A percentile compares a stretch with the other conserved stretches of the same genome.
Evolutionary conservation across 2,797 vertebrate genomes (phyloP).

Genomic region (Lagocephalus sceleratus): DNA sequence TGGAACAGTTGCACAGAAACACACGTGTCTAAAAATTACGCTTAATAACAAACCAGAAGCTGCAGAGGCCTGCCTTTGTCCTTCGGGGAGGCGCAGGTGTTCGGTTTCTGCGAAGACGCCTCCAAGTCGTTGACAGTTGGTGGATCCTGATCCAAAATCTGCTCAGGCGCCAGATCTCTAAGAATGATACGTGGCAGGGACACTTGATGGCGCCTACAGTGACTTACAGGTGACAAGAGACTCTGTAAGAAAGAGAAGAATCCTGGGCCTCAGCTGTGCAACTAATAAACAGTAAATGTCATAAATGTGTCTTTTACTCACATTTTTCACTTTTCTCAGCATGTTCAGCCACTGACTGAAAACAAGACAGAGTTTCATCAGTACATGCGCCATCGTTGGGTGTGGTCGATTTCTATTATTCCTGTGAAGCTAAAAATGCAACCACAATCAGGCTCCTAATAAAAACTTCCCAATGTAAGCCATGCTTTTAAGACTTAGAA

Average conservation of each 20-base stretch:
- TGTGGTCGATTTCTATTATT: no score
- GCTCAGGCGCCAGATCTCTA: conserved; percentile 58
- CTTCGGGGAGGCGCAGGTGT: conserved; percentile 29
- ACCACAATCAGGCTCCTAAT: not conserved
- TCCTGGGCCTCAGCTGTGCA: not conserved
- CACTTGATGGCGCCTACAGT: conserved; percentile 64
- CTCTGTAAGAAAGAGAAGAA: conserved; percentile 48
- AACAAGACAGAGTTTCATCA: conserved; percentile 11
- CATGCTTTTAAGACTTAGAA: not conserved
- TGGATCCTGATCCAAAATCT: conserved; percentile 63
- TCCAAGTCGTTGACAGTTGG: conserved; percentile 49
- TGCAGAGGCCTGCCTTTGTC: conserved; percentile 43
- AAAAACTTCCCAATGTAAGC: not conserved
- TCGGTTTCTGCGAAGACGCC: conserved; percentile 31
- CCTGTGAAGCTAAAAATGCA: no score
- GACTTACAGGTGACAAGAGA: conserved; percentile 52
- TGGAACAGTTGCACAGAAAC: not conserved
- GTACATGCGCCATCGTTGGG: not conserved
- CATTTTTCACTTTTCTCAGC: conserved; percentile 80
- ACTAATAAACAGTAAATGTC: not conserved
- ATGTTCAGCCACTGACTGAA: conserved; percentile 80
- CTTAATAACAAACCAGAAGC: no score
- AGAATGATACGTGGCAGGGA: conserved; percentile 58
- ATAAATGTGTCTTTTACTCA: conserved; percentile 47
- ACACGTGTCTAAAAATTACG: not conserved